A percentile compares a stretch with the other conserved stretches of the same genome.
Conservation (phyloP, 2,113 vertebrate genomes). For the Catagonus wagneri region DNA sequence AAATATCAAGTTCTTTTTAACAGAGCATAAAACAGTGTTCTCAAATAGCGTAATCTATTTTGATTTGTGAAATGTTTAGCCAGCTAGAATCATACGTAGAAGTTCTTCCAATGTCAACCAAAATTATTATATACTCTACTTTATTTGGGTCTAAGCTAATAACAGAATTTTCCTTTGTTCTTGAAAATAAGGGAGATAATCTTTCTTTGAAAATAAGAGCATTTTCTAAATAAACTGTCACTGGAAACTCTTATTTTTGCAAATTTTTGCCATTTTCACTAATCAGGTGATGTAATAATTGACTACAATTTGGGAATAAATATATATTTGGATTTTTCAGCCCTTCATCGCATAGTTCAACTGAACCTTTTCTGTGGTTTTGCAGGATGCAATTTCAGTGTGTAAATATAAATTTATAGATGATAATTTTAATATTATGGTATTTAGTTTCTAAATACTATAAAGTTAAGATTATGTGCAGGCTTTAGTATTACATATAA, state of each 20-base stretch:
- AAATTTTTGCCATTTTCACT: background rate
- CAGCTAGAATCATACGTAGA: background rate
- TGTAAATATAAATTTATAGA: background rate
- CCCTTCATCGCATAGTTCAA: background rate
- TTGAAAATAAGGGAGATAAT: background rate
- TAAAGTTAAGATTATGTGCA: background rate
- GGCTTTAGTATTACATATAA: background rate
- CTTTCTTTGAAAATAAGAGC: constrained; percentile 16
- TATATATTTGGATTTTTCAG: background rate
- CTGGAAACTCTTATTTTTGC: background rate
- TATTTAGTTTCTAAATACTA: constrained; percentile 3
- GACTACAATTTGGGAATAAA: background rate
- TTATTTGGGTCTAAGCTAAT: background rate
- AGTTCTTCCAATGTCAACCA: background rate
- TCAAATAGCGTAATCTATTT: background rate
- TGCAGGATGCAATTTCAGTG: background rate
- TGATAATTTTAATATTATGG: background rate
- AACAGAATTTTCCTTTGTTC: background rate
- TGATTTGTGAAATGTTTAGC: background rate
- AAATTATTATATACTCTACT: background rate
- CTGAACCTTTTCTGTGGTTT: background rate
- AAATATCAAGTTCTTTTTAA: constrained; percentile 21
- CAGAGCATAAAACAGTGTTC: background rate
- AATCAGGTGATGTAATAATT: background rate
- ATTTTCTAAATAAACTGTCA: background rate